Evolutionary conservation across 2,113 vertebrate genomes (phyloP), one percentile per base, ranked within the genome.

Genomic region (Eclectus roratus): DNA sequence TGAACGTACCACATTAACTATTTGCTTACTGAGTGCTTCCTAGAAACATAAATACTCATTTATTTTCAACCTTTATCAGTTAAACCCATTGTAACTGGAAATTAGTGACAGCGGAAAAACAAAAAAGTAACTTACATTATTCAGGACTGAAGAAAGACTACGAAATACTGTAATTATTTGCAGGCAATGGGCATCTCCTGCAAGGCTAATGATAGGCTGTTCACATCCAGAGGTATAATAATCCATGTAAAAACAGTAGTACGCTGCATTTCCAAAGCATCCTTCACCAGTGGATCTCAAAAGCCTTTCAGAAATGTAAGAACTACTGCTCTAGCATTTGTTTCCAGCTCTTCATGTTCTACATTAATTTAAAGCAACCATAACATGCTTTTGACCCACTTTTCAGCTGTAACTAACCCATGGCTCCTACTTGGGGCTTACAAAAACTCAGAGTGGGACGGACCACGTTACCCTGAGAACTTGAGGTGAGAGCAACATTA

Each of bases 1-100:
- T 81, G 77, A 90, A 49, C 3, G 0, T 11, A 41, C 47, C 65
- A 74, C 1, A 0, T 94, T 96, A 96, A 96, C 93, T 68, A 52
- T 89, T 95, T 76, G 79, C 87, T 95, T 85, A 65, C 89, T 80
- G 37, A 83, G 55, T 71, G 43, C 63, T 96, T 94, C 88, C 85
- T 83, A 69, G 41, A 81, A 78, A 79, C 52, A 19, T 19, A 50
- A 88, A 49, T 4, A 14, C 17, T 77, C 5, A 5, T 50, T 66
- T 87, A 81, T 80, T 94, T 88, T 80, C 80, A 83, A 86, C 21
- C 20, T 58, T 71, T 49, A 64, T 63, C 83, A 60, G 35, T 52
- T 41, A 64, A 93, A 60, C 6, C 2, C 4, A 44, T 14, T 41
- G 25, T 33, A 84, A 76, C 61, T 69, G 80, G 41, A 84, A 91